A percentile compares a stretch with the other conserved stretches of the same genome.
phyloP scores from a whole-genome alignment of 2,888 invertebrate genomes.

The Troglohyphantes excavatus region DNA sequence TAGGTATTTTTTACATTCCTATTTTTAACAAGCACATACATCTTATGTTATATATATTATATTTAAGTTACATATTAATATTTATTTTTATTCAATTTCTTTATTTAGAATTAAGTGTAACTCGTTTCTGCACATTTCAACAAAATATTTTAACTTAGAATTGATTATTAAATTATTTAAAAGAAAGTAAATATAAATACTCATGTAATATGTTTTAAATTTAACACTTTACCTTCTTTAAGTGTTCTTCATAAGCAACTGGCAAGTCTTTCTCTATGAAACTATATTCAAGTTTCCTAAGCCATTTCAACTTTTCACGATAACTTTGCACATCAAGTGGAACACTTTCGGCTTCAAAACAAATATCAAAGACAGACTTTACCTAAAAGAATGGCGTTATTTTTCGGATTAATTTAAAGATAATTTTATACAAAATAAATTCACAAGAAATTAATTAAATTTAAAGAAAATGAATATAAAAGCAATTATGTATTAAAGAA shows the following conservation, averaged over 20 bases:
- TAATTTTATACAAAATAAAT: background rate
- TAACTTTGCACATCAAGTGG: constrained; percentile 90
- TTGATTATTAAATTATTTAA: background rate
- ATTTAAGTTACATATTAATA: no score
- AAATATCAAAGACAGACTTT: constrained; percentile 86
- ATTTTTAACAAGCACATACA: no score
- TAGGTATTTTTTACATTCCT: no score
- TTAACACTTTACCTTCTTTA: constrained; percentile 76
- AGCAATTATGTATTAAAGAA: constrained; percentile 5
- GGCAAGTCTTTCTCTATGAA: constrained; percentile 81
- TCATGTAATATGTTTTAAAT: background rate
- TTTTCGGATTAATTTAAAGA: background rate
- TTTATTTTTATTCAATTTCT: no score
- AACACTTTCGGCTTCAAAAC: constrained; percentile 88
- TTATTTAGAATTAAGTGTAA: no score
- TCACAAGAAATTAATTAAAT: constrained; percentile 83
- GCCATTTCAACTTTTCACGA: constrained; percentile 88
- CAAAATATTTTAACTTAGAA: no score
- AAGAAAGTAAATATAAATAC: background rate
- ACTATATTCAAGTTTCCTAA: constrained; percentile 87
- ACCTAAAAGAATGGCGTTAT: constrained; percentile 19
- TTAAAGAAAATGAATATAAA: constrained; percentile 81
- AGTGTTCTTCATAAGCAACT: constrained; percentile 68
- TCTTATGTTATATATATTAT: no score
- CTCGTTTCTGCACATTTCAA: no score